Conservation (phyloP, 2,113 vertebrate genomes). For the Meles meles region DNA sequence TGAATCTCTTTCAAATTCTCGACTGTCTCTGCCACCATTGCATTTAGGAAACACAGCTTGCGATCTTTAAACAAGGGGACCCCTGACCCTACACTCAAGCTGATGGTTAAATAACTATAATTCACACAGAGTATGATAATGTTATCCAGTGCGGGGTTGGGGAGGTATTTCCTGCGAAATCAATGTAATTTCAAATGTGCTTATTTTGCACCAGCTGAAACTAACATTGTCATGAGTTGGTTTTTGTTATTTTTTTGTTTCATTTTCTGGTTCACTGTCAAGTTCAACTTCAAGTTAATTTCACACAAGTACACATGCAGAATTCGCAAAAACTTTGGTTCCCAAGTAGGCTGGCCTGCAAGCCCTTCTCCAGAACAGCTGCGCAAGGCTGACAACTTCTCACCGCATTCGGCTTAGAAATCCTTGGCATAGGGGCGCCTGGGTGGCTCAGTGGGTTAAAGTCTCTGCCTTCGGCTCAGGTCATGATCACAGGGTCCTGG, state of each 20-base stretch:
- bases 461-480: too few relatives aligned
- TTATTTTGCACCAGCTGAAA: conserved; percentile 26
- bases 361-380: conserved; percentile 40
- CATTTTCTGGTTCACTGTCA: conserved; percentile 6
- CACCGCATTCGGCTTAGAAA: conserved; percentile 27
- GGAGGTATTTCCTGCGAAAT: conserved; percentile 11
- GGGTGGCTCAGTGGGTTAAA: too few relatives aligned
- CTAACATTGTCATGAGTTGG: not conserved
- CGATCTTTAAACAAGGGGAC: not conserved
- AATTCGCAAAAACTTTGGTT: conserved; percentile 80
- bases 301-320: conserved; percentile 70
- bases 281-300: conserved; percentile 65
- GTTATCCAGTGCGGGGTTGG: not conserved
- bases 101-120: not conserved
- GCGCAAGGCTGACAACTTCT: conserved; percentile 35
- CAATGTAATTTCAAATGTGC: conserved; percentile 6
- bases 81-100: not conserved
- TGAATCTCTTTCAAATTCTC: not conserved
- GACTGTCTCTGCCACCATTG: not conserved
- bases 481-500: too few relatives aligned
- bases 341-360: conserved; percentile 32
- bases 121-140: conserved; percentile 33
- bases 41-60: not conserved
- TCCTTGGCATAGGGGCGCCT: not conserved
- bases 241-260: not conserved